Base-by-base conservation (phyloP, 2,888 invertebrate species). In the Adelognathus sp. region DNA sequence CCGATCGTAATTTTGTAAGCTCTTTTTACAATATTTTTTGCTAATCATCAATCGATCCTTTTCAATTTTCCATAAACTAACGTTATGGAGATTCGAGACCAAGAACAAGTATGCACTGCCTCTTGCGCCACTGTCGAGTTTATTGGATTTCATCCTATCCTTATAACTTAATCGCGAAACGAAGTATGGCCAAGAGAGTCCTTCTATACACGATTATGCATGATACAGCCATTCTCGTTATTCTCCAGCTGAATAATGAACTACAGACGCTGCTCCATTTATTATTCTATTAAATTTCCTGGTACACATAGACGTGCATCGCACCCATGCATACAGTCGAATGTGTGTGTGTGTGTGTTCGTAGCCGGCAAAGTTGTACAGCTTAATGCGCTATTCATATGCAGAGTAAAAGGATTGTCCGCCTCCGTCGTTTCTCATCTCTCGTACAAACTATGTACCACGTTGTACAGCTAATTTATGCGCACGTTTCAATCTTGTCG, bases 271-370 rank as follows among this genome's bases (percentile, higher is more conserved):
- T 77, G 79, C 76, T 78, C 81, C 85, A 88, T 88, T 87, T 87
- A 88, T 88, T 88, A 89, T 88, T 89, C 88, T 87, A 88, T 89
- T 87, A 88, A 88, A 89, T 86, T 88, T 86, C 79, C 24, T 24
- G 50, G 21, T 50, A 50, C 21, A 4, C 11, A 50, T n/a, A n/a
- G 3, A 24, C 24, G 21, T 83, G 39, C 11, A 61, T 41, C 29
- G 61, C 41, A n/a, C 29, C 21, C 27, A 44, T 67, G 27, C 54
- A 27, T n/a, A 14, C 3, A 31, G 24, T n/a, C 11, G 31, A 9
- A 16, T 16, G 14, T 56, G 14, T 16, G 18, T 7, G 21, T 39
- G 41, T 16, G 18, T 46, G 36, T 60, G 7, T 9, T 66, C 7
- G 18, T 44, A 50, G 60, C 39, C 36, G 5, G 44, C 52, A 66